Base-by-base conservation (phyloP, 2,113 vertebrate genomes). In the Theropithecus gelada region DNA sequence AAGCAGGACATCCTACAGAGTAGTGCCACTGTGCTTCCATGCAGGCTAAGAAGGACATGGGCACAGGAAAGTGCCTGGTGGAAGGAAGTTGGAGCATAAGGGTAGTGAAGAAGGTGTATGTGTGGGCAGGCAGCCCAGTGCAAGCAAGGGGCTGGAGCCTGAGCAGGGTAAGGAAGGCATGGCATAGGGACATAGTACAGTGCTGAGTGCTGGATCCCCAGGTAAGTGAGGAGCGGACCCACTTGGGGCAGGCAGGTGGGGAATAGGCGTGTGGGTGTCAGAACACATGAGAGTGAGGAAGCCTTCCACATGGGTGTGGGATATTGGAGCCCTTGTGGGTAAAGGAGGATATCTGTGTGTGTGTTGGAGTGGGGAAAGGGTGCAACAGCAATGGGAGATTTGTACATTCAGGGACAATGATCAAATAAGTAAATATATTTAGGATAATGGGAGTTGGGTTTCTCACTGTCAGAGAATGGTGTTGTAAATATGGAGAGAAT, bases 341-440 rank as follows among this genome's bases (percentile, higher is more conserved):
- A 72, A 45, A 64, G 17, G 30, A 94, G 61, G 9, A 5, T 32
- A 10, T 93, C 48, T 45, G 35, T 55, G 35, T 50, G 30, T 32
- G 40, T 52, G 25, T 1, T 48, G 8, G 66, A 20, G 1, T 23
- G 8, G 16, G 16, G 75, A 32, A 14, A 8, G 1, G 1, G 12
- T 84, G 25, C 68, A 55, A 57, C 5, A 83, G 40, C 55, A 90
- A 5, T 23, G 3, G 5, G 25, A 57, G 43, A 82, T 70, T 82
- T 85, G 25, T 75, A 40, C 16, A 35, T 57, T 68, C 9, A 32
- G 18, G 18, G 13, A 1, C 40, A 73, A 0, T 30, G 52, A 73
- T 73, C 70, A 86, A 82, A 38, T 32, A 43, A 81, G 2, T 66
- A 64, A 95, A 52, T 70, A 12, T 40, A 66, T 64, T 55, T 70